These are phyloP conservation scores for Clarias pachynema DNA, from an alignment of 2,797 vertebrate species.

Conservation along the genomic window DNA sequence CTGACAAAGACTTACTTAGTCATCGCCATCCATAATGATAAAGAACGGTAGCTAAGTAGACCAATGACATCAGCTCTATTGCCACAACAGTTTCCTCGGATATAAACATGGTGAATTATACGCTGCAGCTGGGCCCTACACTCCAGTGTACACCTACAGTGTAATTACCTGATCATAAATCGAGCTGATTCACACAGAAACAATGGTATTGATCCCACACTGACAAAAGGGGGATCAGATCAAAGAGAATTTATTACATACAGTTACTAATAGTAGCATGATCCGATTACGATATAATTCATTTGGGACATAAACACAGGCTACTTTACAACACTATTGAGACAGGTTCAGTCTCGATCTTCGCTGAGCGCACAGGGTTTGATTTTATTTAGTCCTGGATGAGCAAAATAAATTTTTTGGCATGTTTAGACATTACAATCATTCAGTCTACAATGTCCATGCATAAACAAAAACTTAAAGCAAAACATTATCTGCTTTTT, in stretches of 20 bases:
- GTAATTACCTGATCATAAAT: neutral
- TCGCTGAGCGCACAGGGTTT: neutral
- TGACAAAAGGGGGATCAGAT: neutral
- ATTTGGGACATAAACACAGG: neutral
- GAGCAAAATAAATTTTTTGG: too few species aligned
- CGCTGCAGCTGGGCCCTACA: neutral
- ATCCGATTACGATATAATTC: neutral
- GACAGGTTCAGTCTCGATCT: neutral
- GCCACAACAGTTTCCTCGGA: neutral
- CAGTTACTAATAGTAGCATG: constrained; percentile 5
- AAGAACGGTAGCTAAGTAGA: neutral
- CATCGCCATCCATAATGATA: neutral
- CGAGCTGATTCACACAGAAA: constrained; percentile 1
- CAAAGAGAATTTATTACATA: neutral
- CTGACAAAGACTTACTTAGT: neutral
- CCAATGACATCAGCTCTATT: neutral
- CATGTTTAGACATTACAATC: too few species aligned
- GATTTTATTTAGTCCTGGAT: neutral
- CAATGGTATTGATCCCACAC: neutral
- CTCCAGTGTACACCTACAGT: neutral
- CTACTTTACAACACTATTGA: neutral
- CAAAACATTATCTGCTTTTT: too few species aligned
- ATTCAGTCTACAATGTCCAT: too few species aligned
- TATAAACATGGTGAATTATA: neutral
- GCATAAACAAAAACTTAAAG: too few species aligned